These are phyloP conservation scores for Pseudomyrmex gracilis DNA, from an alignment of 1,140 invertebrate species.

Conservation along the genomic window DNA sequence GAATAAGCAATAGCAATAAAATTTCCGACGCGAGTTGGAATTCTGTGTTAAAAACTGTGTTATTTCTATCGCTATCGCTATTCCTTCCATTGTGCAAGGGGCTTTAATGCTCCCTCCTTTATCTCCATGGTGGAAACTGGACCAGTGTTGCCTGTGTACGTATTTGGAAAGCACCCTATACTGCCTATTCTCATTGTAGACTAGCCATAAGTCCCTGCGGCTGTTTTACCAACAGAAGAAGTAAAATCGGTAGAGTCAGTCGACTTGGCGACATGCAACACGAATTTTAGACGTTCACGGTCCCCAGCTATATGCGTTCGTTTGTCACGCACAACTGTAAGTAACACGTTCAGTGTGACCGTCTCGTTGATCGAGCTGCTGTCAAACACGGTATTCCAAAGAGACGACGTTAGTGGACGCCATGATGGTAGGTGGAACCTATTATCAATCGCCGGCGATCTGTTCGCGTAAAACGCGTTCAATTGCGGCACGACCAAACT, in stretches of 20 bases:
- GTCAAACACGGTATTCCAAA: slow-evolving; percentile 64
- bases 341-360: slow-evolving; percentile 8
- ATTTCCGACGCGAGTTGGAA: no score
- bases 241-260: not conserved
- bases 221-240: slow-evolving; percentile 15
- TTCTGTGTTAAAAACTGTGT: no score
- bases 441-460: slow-evolving; percentile 81
- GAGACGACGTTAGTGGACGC: slow-evolving; percentile 82
- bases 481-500: not conserved
- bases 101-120: no score
- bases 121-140: no score
- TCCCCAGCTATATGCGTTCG: not conserved
- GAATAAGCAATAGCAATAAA: no score
- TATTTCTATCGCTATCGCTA: no score
- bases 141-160: no score
- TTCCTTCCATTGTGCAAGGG: no score
- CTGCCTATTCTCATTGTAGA: no score
- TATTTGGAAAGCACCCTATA: no score
- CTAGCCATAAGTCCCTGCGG: no score
- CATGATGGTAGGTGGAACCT: slow-evolving; percentile 86
- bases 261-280: not conserved
- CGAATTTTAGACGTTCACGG: no score
- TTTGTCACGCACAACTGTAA: not conserved
- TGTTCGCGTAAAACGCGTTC: not conserved
- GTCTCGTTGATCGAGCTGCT: slow-evolving; percentile 20